These are phyloP conservation scores for Episyrphus balteatus DNA, from an alignment of 1,140 invertebrate species.

Conservation along the genomic window DNA sequence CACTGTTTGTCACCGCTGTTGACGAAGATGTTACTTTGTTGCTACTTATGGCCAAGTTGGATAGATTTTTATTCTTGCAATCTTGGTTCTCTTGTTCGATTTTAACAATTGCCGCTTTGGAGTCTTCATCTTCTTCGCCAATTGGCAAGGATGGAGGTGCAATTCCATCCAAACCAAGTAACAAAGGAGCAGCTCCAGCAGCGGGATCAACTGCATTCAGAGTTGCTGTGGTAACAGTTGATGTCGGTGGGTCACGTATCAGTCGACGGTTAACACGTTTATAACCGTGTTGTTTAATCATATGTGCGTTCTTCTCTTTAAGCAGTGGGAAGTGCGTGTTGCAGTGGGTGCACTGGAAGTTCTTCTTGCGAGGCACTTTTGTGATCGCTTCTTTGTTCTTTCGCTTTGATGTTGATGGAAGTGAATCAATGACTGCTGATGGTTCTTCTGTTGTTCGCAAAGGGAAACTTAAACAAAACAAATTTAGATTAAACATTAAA, in stretches of 20 bases:
- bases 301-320: slow-evolving; percentile 31
- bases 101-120: slow-evolving; percentile 29
- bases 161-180: too few species aligned
- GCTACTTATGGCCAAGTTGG: not conserved
- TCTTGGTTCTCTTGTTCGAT: slow-evolving; percentile 21
- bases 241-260: slow-evolving; percentile 21
- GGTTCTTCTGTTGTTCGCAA: slow-evolving; percentile 9
- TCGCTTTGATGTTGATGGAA: slow-evolving; percentile 8
- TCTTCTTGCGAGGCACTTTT: slow-evolving; percentile 17
- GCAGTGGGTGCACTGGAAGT: slow-evolving; percentile 31
- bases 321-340: slow-evolving; percentile 21
- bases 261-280: slow-evolving; percentile 30
- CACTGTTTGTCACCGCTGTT: not conserved
- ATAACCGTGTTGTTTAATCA: slow-evolving; percentile 29
- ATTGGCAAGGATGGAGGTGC: not conserved
- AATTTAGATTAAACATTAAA: slow-evolving; percentile 1
- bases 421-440: slow-evolving; percentile 9
- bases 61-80: not conserved
- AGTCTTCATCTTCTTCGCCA: slow-evolving; percentile 12
- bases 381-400: slow-evolving; percentile 10
- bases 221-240: not conserved
- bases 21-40: too few species aligned
- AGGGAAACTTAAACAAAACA: slow-evolving; percentile 21
- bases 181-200: not conserved
- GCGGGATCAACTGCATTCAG: slow-evolving; percentile 5